These are phyloP conservation scores for Cladopsammia gracilis DNA, from an alignment of 64 coral and sea anemone species.

Conservation along the genomic window DNA sequence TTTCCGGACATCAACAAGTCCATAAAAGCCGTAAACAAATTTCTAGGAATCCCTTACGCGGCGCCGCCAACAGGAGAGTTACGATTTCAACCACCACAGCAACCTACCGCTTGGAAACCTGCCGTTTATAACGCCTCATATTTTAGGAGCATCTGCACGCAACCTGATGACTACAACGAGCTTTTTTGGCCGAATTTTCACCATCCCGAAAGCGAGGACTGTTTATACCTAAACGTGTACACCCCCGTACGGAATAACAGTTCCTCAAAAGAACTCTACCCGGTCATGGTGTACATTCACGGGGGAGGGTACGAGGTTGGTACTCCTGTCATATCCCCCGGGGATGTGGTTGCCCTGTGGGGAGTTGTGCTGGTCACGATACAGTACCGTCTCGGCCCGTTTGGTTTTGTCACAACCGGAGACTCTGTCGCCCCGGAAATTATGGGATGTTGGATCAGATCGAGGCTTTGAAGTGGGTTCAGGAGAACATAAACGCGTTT, in stretches of 20 bases:
- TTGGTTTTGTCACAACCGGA: constrained; percentile 80
- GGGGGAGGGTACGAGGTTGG: constrained; percentile 76
- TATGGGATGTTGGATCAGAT: constrained; percentile 86
- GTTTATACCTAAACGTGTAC: constrained; percentile 77
- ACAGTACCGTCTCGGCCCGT: constrained; percentile 76
- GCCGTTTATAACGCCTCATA: constrained; percentile 72
- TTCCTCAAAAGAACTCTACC: background rate
- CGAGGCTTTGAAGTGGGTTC: constrained; percentile 70
- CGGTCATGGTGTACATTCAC: constrained; percentile 88
- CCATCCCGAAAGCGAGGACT: constrained; percentile 65
- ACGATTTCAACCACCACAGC: constrained; percentile 56
- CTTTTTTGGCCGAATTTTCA: constrained; percentile 65
- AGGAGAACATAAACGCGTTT: constrained; percentile 63
- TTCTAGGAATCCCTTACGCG: constrained; percentile 75
- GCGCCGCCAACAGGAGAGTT: constrained; percentile 52
- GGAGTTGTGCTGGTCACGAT: constrained; percentile 79
- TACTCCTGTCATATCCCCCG: constrained; percentile 61
- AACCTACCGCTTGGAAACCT: constrained; percentile 41
- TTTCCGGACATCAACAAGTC: constrained; percentile 29
- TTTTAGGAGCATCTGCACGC: constrained; percentile 69
- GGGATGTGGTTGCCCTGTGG: constrained; percentile 64
- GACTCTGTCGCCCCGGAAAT: constrained; percentile 67
- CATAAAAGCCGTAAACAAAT: constrained; percentile 66
- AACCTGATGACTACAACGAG: constrained; percentile 33
- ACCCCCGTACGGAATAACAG: constrained; percentile 16